These are phyloP conservation scores for Sinelater perroti DNA, from an alignment of 2,888 invertebrate genomes.

Conservation along the genomic window DNA sequence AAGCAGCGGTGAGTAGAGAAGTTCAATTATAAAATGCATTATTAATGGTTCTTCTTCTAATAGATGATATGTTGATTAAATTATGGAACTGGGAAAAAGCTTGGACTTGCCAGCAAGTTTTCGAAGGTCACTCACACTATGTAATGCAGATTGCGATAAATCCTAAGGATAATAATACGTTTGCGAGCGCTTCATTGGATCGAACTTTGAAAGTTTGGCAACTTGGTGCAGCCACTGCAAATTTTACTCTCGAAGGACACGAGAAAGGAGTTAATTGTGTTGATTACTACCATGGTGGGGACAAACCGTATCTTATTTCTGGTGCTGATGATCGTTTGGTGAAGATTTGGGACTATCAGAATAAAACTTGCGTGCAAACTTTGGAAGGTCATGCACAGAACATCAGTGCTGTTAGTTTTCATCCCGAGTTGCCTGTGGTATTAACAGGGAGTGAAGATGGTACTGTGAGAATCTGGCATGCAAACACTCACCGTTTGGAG, in stretches of 20 bases:
- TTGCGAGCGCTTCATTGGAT: constrained; percentile 98
- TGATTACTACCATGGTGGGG: constrained; percentile 98
- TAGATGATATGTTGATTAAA: constrained; percentile 98
- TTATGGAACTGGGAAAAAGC: constrained; percentile 99
- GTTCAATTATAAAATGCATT: neutral
- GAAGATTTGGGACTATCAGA: constrained; percentile 99
- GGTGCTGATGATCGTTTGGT: constrained; percentile 98
- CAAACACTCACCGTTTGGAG: constrained; percentile 96
- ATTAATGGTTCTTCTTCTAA: constrained; percentile 38
- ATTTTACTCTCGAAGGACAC: constrained; percentile 97
- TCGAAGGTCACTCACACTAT: constrained; percentile 99
- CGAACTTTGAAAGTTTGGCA: constrained; percentile 99
- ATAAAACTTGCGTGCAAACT: constrained; percentile 99
- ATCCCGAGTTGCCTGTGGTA: constrained; percentile 97
- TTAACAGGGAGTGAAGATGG: constrained; percentile 98
- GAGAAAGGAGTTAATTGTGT: constrained; percentile 99
- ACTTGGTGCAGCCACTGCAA: constrained; percentile 94
- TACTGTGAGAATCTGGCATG: constrained; percentile 97
- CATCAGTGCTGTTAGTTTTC: constrained; percentile 94
- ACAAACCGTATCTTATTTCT: constrained; percentile 98
- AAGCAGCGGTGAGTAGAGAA: constrained; percentile 82
- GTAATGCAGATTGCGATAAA: constrained; percentile 99
- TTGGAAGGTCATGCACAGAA: constrained; percentile 97
- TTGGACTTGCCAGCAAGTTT: constrained; percentile 98
- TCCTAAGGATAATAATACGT: constrained; percentile 99